phyloP scores from a whole-genome alignment of 2,113 vertebrate species.

The Rattus rattus region DNA sequence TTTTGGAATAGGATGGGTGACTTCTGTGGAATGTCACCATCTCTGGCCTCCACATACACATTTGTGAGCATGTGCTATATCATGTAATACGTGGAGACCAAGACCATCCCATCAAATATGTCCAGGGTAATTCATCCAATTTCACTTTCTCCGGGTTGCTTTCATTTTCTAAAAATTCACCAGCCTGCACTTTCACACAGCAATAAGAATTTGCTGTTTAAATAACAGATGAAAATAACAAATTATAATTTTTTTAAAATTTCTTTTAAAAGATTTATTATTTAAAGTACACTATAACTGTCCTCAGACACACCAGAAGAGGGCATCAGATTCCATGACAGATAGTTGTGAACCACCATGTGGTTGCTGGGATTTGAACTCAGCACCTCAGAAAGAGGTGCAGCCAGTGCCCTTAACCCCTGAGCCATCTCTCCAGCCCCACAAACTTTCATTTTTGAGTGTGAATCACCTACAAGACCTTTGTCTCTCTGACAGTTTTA shows the following conservation, averaged over 20 bases:
- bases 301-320: too few relatives aligned
- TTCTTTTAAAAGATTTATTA: too few relatives aligned
- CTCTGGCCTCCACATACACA: neutral
- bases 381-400: too few relatives aligned
- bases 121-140: neutral
- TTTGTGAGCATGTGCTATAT: neutral
- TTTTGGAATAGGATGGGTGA: neutral
- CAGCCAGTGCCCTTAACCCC: too few relatives aligned
- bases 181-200: neutral
- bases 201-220: neutral
- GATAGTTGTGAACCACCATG: too few relatives aligned
- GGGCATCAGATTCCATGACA: too few relatives aligned
- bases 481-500: neutral
- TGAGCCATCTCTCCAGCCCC: too few relatives aligned
- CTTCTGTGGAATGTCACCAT: neutral
- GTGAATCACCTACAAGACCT: neutral
- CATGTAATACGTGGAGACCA: neutral
- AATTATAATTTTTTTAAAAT: neutral
- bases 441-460: neutral
- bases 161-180: constrained; percentile 11
- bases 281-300: too few relatives aligned
- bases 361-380: too few relatives aligned
- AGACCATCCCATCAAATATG: neutral
- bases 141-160: constrained; percentile 42
- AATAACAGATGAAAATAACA: neutral